Percentiles rank a stretch among this genome's conserved stretches.
These are phyloP conservation scores for Myodes glareolus DNA, from an alignment of 2,113 vertebrate species.

Conservation along the genomic window DNA sequence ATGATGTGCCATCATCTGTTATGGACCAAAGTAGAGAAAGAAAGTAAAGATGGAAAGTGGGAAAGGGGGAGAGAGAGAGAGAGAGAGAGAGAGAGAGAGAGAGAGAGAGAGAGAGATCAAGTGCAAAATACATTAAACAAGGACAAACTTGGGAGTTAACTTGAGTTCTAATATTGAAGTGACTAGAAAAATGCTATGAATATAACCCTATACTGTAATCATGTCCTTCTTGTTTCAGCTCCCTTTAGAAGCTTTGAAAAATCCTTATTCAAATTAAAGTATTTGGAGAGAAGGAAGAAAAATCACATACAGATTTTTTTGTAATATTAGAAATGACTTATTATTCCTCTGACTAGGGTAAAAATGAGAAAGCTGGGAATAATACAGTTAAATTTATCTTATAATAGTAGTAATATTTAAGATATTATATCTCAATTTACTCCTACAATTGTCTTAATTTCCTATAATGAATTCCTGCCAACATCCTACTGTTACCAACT, in stretches of 20 bases:
- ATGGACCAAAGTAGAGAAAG: not conserved
- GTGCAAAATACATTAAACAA: not conserved
- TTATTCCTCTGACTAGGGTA: not conserved
- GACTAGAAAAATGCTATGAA: not conserved
- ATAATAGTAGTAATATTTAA: constrained; percentile 30
- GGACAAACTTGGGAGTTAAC: not conserved
- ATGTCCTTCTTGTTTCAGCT: not conserved
- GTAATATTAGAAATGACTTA: constrained; percentile 30
- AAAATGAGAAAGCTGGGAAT: constrained; percentile 50
- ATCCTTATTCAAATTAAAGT: not conserved
- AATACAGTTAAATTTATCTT: constrained; percentile 31
- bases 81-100: not conserved
- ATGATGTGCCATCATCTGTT: not conserved
- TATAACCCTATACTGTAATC: not conserved
- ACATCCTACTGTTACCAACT: not conserved
- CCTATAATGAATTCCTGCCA: constrained; percentile 28
- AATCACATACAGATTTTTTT: not conserved
- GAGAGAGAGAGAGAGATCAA: not conserved
- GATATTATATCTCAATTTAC: constrained; percentile 21
- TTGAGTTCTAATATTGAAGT: not conserved
- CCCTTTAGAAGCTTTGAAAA: not conserved
- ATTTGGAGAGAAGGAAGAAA: not conserved
- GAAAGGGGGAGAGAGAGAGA: no score
- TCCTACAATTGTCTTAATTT: constrained; percentile 35
- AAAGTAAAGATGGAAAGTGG: no score